Conservation (phyloP, 2,797 vertebrate genomes). For the Perodicticus potto region DNA sequence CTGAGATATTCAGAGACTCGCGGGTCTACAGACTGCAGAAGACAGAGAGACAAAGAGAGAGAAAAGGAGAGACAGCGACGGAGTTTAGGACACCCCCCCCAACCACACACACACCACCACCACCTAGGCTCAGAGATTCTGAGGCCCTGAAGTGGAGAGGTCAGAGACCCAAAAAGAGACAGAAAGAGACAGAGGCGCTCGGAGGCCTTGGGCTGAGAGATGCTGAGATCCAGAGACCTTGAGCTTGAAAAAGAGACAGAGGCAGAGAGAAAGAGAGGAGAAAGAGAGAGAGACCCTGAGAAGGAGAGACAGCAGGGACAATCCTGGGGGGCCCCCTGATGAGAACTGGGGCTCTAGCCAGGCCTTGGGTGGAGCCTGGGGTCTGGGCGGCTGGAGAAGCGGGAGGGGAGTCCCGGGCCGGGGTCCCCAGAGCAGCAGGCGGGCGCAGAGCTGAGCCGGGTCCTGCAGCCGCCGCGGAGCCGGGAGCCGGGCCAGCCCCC, state of each 20-base stretch:
- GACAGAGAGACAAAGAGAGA: background rate
- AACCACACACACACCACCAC: background rate
- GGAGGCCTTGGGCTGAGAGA: background rate
- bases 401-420: conserved; percentile 64
- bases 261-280: background rate
- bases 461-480: conserved; percentile 83
- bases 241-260: conserved; percentile 3
- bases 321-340: conserved; percentile 43
- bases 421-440: conserved; percentile 79
- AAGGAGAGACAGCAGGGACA: background rate
- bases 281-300: background rate
- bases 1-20: conserved; percentile 59
- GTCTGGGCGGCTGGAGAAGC: conserved; percentile 32
- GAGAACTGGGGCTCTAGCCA: conserved; percentile 18
- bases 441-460: conserved; percentile 78
- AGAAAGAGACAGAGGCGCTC: background rate
- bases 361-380: conserved; percentile 71
- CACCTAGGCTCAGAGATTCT: background rate
- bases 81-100: background rate
- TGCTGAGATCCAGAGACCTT: conserved; percentile 69
- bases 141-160: background rate
- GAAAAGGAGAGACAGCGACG: background rate
- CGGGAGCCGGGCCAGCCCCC: conserved; percentile 76
- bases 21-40: background rate
- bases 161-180: background rate